A percentile compares a stretch with the other conserved stretches of the same genome.
Conservation (phyloP, 2,113 vertebrate genomes). For the Meriones unguiculatus region DNA sequence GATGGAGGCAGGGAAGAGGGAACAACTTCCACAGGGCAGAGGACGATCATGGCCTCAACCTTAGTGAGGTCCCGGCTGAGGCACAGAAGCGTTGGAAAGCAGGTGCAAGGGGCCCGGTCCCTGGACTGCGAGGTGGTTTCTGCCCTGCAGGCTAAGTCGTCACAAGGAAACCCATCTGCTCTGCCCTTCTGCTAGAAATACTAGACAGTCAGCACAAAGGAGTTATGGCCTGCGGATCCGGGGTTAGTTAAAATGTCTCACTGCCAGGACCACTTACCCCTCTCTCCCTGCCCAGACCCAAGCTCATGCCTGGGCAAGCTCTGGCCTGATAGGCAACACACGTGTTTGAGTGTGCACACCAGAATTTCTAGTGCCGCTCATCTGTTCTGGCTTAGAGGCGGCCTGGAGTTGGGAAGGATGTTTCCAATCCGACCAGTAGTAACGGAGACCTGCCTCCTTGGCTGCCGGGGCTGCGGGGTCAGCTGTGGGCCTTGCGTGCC, state of each 20-base stretch:
- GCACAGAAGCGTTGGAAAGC: background rate
- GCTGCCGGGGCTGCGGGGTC: background rate
- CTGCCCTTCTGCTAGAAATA: background rate
- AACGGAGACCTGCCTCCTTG: background rate
- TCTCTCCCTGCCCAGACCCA: background rate
- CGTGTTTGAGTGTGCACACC: accelerated
- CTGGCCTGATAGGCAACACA: too few species aligned
- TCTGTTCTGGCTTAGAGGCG: background rate
- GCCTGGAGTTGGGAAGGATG: background rate
- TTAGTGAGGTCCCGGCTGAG: background rate
- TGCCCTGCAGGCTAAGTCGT: accelerated
- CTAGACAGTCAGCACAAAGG: background rate
- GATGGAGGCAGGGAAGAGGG: background rate
- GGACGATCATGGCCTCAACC: background rate
- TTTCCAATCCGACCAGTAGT: background rate
- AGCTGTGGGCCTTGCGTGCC: too few species aligned
- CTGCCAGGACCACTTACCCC: background rate
- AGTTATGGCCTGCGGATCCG: accelerated
- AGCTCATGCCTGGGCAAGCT: background rate
- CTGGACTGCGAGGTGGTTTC: background rate
- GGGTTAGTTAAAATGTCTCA: background rate
- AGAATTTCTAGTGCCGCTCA: accelerated
- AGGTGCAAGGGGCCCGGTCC: accelerated
- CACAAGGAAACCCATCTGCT: background rate
- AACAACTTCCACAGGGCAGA: accelerated